Evolutionary conservation across 2,797 vertebrate species (phyloP).

Genomic region (Gallinago nigripennis): DNA sequence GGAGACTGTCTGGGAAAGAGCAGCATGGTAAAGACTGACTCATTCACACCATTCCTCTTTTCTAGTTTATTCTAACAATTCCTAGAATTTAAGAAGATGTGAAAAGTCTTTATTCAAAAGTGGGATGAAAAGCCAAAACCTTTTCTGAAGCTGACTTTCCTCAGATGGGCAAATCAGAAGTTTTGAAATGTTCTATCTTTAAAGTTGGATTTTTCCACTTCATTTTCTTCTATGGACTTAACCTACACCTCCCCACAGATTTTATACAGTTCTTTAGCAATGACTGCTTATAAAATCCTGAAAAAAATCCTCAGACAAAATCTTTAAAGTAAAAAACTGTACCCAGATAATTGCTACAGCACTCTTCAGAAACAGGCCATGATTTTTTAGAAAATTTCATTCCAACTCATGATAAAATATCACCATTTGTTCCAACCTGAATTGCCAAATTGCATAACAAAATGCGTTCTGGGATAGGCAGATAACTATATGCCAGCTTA

Average conservation of each 20-base stretch:
- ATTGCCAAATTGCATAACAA: background rate
- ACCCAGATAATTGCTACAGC: background rate
- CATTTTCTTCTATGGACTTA: background rate
- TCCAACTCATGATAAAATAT: background rate
- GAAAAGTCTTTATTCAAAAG: background rate
- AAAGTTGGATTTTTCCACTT: background rate
- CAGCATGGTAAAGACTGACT: background rate
- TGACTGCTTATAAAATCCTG: background rate
- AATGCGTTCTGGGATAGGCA: background rate
- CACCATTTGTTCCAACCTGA: background rate
- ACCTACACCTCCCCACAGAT: background rate
- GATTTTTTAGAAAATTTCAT: background rate
- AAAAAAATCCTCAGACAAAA: background rate
- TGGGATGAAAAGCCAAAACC: background rate
- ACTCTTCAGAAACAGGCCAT: background rate
- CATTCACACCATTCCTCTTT: background rate
- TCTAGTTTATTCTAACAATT: background rate
- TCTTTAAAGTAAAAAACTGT: background rate
- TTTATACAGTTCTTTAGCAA: background rate
- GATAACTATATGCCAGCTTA: background rate
- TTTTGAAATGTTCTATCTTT: background rate
- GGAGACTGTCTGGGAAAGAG: background rate
- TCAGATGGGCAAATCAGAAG: background rate
- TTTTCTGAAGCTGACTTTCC: background rate
- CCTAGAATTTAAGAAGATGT: background rate